Percentiles rank a stretch among this genome's conserved stretches.
Evolutionary conservation across 2,113 vertebrate species (phyloP).

Genomic region (Elanus axillaris): DNA sequence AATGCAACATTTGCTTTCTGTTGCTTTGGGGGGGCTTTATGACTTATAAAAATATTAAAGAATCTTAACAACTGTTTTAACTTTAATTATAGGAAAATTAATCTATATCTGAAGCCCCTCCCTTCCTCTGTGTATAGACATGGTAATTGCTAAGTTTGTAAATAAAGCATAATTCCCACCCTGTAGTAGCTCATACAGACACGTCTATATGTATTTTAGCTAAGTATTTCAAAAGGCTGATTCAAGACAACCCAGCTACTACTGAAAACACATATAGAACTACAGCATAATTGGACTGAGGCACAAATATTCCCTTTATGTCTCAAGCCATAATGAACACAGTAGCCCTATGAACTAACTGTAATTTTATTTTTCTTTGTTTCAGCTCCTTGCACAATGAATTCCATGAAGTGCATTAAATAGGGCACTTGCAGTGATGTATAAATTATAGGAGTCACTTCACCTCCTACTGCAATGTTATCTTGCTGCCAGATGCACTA

Average conservation of each 20-base stretch:
- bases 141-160: background rate
- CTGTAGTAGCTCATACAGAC: background rate
- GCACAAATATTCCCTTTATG: slow-evolving; percentile 69
- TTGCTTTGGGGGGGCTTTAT: background rate
- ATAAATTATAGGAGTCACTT: slow-evolving; percentile 39
- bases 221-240: background rate
- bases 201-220: background rate
- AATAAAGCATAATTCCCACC: background rate
- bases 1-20: background rate
- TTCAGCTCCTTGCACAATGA: slow-evolving; percentile 2
- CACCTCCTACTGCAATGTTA: background rate
- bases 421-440: background rate
- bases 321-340: slow-evolving; percentile 55
- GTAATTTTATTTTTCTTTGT: slow-evolving; percentile 48
- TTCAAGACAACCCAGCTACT: slow-evolving; percentile 36
- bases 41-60: background rate
- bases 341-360: slow-evolving; percentile 47
- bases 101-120: background rate
- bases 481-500: background rate
- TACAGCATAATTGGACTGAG: slow-evolving; percentile 61
- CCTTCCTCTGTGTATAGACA: background rate
- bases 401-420: background rate
- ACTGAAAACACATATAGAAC: slow-evolving; percentile 40
- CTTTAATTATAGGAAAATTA: slow-evolving; percentile 18
- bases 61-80: background rate